phyloP scores from a whole-genome alignment of 2,888 invertebrate genomes.

The Galerucella pusilla region DNA sequence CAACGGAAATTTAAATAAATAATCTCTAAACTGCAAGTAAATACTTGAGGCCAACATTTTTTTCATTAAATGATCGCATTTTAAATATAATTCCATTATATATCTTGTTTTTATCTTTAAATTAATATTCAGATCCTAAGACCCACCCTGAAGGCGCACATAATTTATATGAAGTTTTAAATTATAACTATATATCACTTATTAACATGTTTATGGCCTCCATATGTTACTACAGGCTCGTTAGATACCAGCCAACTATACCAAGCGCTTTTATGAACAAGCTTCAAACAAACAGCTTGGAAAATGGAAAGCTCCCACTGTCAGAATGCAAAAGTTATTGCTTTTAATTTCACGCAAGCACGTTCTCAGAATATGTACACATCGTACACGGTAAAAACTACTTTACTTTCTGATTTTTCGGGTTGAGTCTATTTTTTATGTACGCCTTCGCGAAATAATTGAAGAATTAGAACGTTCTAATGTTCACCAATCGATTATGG shows the following conservation, averaged over 20 bases:
- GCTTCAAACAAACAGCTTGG: conserved; percentile 43
- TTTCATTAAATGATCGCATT: too few species aligned
- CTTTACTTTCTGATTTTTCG: too few species aligned
- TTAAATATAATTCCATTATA: too few species aligned
- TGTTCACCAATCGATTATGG: too few species aligned
- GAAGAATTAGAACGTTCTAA: too few species aligned
- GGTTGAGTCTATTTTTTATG: too few species aligned
- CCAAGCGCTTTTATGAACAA: conserved; percentile 40
- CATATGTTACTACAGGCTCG: conserved; percentile 51
- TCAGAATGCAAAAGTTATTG: conserved; percentile 43
- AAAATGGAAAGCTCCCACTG: conserved; percentile 41
- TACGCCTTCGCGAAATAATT: too few species aligned
- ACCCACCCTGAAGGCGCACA: neutral
- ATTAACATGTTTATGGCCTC: conserved; percentile 54
- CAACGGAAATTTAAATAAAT: too few species aligned
- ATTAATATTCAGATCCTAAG: conserved; percentile 33
- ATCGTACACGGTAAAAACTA: too few species aligned
- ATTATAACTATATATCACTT: conserved; percentile 49
- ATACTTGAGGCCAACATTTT: too few species aligned
- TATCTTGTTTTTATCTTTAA: neutral
- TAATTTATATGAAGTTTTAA: conserved; percentile 46
- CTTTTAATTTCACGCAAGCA: conserved; percentile 42
- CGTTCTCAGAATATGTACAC: conserved; percentile 28
- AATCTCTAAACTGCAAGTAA: too few species aligned
- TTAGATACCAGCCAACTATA: conserved; percentile 38